Evolutionary conservation across 1,140 invertebrate genomes (phyloP).

Genomic region (Liolophura sinensis): DNA sequence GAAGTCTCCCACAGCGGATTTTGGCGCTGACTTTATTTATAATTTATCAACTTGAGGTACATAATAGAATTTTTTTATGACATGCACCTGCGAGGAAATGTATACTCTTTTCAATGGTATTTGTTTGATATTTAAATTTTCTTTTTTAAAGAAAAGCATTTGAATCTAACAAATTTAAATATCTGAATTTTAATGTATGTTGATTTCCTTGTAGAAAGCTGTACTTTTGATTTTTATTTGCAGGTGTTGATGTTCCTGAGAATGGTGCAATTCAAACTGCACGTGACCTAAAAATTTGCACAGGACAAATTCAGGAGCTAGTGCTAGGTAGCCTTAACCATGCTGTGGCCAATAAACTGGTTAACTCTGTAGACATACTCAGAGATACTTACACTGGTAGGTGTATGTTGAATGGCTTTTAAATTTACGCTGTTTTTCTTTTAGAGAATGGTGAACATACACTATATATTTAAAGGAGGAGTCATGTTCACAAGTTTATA

Average conservation of each 20-base stretch:
- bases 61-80: too few species aligned
- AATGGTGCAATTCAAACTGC: conserved; percentile 43
- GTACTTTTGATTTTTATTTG: background rate
- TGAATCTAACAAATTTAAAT: background rate
- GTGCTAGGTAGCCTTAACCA: conserved; percentile 76
- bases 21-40: too few species aligned
- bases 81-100: too few species aligned
- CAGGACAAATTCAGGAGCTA: conserved; percentile 77
- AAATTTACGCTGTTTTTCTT: too few species aligned
- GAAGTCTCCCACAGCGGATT: too few species aligned
- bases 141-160: background rate
- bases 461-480: too few species aligned
- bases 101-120: too few species aligned
- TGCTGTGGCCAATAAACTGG: conserved; percentile 78
- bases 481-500: too few species aligned
- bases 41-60: too few species aligned
- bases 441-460: too few species aligned
- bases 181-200: conserved; percentile 6
- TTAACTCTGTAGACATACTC: conserved; percentile 80
- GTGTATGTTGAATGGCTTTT: conserved; percentile 3
- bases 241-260: conserved; percentile 56
- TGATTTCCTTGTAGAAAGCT: background rate
- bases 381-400: conserved; percentile 76
- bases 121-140: too few species aligned
- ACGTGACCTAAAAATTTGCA: conserved; percentile 61